A percentile compares a stretch with the other conserved stretches of the same genome.
phyloP scores from a whole-genome alignment of 2,113 vertebrate species.

The Eolophus roseicapilla region DNA sequence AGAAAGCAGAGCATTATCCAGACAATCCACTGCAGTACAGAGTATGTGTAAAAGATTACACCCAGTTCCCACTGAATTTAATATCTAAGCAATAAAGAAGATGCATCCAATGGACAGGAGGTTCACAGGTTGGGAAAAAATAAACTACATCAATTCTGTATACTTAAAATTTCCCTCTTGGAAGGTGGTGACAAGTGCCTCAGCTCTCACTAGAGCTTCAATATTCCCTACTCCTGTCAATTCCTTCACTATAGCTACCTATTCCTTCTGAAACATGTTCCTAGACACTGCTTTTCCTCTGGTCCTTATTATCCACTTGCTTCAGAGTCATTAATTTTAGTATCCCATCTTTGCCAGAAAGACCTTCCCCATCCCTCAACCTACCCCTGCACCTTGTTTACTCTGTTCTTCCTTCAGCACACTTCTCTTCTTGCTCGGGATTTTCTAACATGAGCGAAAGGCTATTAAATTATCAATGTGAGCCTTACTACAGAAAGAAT shows the following conservation, averaged over 20 bases:
- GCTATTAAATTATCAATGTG: background rate
- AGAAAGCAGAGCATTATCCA: background rate
- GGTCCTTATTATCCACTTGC: background rate
- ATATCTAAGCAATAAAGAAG: background rate
- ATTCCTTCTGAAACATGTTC: background rate
- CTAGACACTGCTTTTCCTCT: background rate
- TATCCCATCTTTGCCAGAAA: background rate
- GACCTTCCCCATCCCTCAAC: background rate
- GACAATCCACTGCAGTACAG: background rate
- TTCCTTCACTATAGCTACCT: background rate
- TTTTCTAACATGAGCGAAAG: background rate
- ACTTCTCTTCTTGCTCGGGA: background rate
- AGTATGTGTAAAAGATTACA: background rate
- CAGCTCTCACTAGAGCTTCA: background rate
- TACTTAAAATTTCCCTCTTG: background rate
- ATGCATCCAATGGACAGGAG: background rate
- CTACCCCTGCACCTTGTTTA: background rate
- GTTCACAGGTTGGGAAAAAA: background rate
- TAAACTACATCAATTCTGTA: background rate
- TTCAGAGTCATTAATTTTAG: background rate
- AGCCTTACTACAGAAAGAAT: background rate
- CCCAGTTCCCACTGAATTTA: background rate
- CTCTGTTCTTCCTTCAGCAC: background rate
- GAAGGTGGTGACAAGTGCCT: background rate
- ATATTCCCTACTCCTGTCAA: background rate